phyloP scores from a whole-genome alignment of 2,113 vertebrate species.

The Deroptyus accipitrinus region DNA sequence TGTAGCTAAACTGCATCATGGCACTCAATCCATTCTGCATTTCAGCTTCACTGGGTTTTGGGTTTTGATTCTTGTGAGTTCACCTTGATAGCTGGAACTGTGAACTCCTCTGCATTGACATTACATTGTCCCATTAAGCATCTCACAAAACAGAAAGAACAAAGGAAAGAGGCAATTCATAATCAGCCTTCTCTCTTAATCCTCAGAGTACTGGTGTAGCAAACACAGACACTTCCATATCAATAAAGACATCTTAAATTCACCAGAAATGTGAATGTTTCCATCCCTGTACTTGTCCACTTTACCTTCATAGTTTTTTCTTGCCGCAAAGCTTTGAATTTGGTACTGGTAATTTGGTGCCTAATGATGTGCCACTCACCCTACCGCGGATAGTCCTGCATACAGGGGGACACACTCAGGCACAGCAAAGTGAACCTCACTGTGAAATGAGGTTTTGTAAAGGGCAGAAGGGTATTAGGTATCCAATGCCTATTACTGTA shows the following conservation, averaged over 20 bases:
- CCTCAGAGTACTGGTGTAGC: background rate
- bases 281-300: background rate
- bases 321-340: background rate
- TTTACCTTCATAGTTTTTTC: background rate
- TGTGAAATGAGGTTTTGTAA: background rate
- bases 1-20: background rate
- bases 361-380: background rate
- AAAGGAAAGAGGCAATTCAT: background rate
- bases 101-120: background rate
- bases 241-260: background rate
- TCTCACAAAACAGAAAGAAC: background rate
- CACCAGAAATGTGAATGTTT: background rate
- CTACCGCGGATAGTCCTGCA: background rate
- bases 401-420: background rate
- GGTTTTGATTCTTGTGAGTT: background rate
- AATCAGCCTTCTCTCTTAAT: background rate
- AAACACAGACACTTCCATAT: background rate
- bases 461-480: background rate
- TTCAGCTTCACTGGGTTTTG: background rate
- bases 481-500: background rate
- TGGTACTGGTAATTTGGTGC: background rate
- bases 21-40: background rate
- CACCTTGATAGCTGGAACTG: background rate
- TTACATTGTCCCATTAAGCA: background rate
- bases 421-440: background rate